A percentile compares a stretch with the other conserved stretches of the same genome.
These are phyloP conservation scores for Clarias laeviceps DNA, from an alignment of 2,797 vertebrate genomes.

Conservation along the genomic window DNA sequence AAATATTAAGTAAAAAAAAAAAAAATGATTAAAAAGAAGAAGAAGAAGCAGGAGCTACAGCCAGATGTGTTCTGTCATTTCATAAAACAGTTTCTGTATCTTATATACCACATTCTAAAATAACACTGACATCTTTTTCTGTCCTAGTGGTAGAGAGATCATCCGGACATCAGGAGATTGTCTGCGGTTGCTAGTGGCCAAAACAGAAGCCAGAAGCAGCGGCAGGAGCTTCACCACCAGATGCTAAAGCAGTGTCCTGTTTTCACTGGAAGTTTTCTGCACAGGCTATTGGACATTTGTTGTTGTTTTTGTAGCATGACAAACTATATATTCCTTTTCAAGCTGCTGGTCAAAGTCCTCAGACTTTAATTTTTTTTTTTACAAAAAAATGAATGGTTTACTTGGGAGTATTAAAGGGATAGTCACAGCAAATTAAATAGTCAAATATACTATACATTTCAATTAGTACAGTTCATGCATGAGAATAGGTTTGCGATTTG, in stretches of 20 bases:
- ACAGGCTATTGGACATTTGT: not conserved
- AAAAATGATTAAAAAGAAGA: too few species aligned
- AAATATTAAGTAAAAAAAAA: not conserved
- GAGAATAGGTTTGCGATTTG: not conserved
- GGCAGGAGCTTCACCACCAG: slow-evolving; percentile 51
- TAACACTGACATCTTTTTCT: not conserved
- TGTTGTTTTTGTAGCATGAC: not conserved
- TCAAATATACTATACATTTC: not conserved
- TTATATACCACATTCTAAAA: not conserved
- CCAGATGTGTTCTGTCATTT: not conserved
- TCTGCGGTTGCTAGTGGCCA: slow-evolving; percentile 75
- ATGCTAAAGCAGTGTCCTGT: slow-evolving; percentile 55
- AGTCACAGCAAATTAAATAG: not conserved
- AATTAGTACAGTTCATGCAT: not conserved
- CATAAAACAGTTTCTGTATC: not conserved
- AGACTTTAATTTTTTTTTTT: not conserved
- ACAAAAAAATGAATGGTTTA: not conserved
- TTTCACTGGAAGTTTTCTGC: slow-evolving; percentile 20
- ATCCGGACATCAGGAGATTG: slow-evolving; percentile 73
- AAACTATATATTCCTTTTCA: not conserved
- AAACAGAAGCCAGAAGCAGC: slow-evolving; percentile 61
- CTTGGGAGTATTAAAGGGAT: not conserved
- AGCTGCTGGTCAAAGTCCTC: slow-evolving; percentile 6
- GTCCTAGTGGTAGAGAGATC: slow-evolving; percentile 73
- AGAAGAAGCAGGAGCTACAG: not conserved